Evolutionary conservation across 2,113 vertebrate species (phyloP).

Genomic region (Pomatorhinus ruficollis): DNA sequence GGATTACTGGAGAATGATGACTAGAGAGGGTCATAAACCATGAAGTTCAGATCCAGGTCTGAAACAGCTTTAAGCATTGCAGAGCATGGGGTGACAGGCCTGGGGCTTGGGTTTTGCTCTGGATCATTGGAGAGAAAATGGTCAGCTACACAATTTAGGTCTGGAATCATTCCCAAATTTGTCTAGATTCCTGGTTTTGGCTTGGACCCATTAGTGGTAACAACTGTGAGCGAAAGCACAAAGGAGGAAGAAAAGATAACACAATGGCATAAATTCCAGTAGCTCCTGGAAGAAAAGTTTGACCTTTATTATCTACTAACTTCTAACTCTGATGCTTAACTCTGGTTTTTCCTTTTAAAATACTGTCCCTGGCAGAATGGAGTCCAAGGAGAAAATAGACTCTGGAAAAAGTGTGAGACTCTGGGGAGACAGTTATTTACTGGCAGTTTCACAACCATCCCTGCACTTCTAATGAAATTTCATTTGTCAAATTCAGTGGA

Average conservation of each 20-base stretch:
- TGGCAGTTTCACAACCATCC: background rate
- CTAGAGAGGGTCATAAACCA: background rate
- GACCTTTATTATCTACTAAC: slow-evolving; percentile 33
- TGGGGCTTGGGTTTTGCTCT: background rate
- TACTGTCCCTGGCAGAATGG: background rate
- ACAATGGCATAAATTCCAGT: slow-evolving; percentile 35
- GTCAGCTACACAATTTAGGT: background rate
- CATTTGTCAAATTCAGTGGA: slow-evolving; percentile 37
- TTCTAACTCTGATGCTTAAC: background rate
- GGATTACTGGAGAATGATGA: background rate
- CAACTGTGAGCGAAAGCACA: background rate
- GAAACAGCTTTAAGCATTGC: background rate
- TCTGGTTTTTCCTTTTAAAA: slow-evolving; percentile 17
- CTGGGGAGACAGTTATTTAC: slow-evolving; percentile 48
- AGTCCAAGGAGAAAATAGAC: background rate
- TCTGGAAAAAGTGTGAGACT: slow-evolving; percentile 35
- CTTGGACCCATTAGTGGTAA: background rate
- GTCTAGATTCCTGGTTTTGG: background rate
- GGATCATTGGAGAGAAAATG: background rate
- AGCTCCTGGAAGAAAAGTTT: slow-evolving; percentile 42
- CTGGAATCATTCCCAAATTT: background rate
- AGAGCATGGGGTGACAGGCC: background rate
- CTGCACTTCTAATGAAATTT: slow-evolving; percentile 49
- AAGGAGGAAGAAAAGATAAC: slow-evolving; percentile 13
- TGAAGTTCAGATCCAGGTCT: background rate